phyloP scores from a whole-genome alignment of 2,797 vertebrate genomes.

The Parotocinclus haroldoi region DNA sequence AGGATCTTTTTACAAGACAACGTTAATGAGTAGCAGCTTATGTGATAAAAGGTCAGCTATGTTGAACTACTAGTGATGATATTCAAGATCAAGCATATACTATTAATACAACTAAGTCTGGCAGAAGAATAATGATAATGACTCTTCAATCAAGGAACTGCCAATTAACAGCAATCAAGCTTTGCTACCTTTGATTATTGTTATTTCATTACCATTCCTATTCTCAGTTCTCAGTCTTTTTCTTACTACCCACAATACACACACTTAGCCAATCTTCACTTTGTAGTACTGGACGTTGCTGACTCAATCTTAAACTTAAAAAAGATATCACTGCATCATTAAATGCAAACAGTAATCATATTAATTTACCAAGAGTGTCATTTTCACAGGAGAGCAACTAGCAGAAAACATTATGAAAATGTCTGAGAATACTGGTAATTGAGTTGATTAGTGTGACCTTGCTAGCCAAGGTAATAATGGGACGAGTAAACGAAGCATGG shows the following conservation, averaged over 20 bases:
- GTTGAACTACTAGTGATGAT: too few species aligned
- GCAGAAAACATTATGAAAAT: constrained; percentile 98
- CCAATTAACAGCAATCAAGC: too few species aligned
- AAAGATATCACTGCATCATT: constrained; percentile 86
- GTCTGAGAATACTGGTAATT: constrained; percentile 92
- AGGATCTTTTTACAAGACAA: too few species aligned
- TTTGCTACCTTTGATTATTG: not conserved
- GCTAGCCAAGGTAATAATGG: constrained; percentile 87
- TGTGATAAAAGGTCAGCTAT: too few species aligned
- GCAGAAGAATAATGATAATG: too few species aligned
- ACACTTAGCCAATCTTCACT: constrained; percentile 23
- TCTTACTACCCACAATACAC: not conserved
- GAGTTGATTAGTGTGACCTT: constrained; percentile 99
- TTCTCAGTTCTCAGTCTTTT: not conserved
- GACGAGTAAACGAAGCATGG: constrained; percentile 76
- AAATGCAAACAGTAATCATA: constrained; percentile 93
- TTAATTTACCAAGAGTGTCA: constrained; percentile 98
- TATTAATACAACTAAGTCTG: too few species aligned
- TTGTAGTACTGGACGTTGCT: constrained; percentile 64
- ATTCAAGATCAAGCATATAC: too few species aligned
- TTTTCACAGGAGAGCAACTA: constrained; percentile 99
- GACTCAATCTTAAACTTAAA: constrained; percentile 80
- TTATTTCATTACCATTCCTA: not conserved
- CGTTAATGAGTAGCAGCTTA: too few species aligned
- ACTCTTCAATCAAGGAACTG: too few species aligned